Conservation (phyloP, 2,888 invertebrate genomes). For the Hermaeophaga mercurialis region DNA sequence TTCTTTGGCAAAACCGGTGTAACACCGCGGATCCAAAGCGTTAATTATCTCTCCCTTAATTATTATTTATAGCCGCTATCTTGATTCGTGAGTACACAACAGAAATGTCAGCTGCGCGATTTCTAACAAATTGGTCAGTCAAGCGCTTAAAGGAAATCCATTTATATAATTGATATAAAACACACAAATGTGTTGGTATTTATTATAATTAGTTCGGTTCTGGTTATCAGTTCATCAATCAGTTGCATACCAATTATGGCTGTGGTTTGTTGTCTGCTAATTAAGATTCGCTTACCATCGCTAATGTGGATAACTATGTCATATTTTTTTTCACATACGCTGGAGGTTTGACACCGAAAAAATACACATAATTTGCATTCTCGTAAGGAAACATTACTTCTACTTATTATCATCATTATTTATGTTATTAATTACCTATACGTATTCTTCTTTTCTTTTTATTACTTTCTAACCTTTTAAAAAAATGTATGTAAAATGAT, state of each 20-base stretch:
- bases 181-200: constrained; percentile 36
- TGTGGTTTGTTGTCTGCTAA: constrained; percentile 25
- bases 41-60: constrained; percentile 38
- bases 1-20: constrained; percentile 23
- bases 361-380: neutral
- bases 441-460: too few relatives aligned
- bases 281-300: constrained; percentile 25
- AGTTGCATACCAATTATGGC: constrained; percentile 28
- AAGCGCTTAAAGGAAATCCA: constrained; percentile 38
- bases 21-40: constrained; percentile 27
- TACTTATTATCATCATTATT: neutral
- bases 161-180: constrained; percentile 41
- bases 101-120: constrained; percentile 39
- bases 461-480: too few relatives aligned
- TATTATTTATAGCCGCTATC: constrained; percentile 39
- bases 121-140: constrained; percentile 41
- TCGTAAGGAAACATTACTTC: constrained; percentile 1
- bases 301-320: neutral
- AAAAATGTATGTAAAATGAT: too few relatives aligned
- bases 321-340: neutral
- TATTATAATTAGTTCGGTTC: constrained; percentile 34
- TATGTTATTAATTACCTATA: too few relatives aligned
- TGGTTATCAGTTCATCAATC: constrained; percentile 28
- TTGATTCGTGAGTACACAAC: constrained; percentile 35
- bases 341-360: neutral